Base-by-base conservation (phyloP, 2,797 vertebrate genomes). In the Rhabdomys pumilio region DNA sequence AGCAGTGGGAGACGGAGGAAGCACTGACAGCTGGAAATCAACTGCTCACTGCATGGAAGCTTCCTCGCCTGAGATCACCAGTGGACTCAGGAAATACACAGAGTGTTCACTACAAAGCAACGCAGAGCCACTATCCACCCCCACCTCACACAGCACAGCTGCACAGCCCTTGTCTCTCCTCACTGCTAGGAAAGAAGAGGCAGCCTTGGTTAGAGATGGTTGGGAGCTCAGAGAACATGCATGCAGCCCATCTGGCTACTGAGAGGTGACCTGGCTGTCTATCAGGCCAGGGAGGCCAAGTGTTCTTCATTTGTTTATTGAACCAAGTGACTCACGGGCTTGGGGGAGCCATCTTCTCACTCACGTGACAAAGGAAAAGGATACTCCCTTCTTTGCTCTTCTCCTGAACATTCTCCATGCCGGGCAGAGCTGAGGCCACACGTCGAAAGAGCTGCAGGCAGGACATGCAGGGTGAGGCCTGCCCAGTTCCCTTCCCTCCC, bases 351-450 rank as follows among this genome's bases (percentile, higher is more conserved):
- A n/a, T 20, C 44, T 50, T 24, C 17, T 22, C 53, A 90, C 93
- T 89, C 88, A 57, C 34, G 20, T 4, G 29, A 47, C 47, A 53
- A 20, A 79, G 47, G 96, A 97, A 99, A 99, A 99, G 99, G 99
- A 99, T 99, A 99, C 99, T 99, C 87, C 99, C 99, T 98, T 99
- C 99, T 99, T 99, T 99, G 99, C 99, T 99, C 19, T 99, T 98
- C 98, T 99, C 99, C 98, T 99, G 99, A 98, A 99, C 99, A 84
- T 99, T 99, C 98, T 99, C 99, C 99, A 99, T 99, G 53, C 99
- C 99, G 0, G 99, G 99, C 88, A 99, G 99, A 95, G 99, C 99
- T 1, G 99, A 99, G 0, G 99, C 99, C 97, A 99, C 99, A 55
- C 99, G 99, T 76, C 99, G 99, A 97, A 99, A 99, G 97, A 99